Evolutionary conservation across 2,888 invertebrate species (phyloP).

Genomic region (Caenorhabditis japonica): DNA sequence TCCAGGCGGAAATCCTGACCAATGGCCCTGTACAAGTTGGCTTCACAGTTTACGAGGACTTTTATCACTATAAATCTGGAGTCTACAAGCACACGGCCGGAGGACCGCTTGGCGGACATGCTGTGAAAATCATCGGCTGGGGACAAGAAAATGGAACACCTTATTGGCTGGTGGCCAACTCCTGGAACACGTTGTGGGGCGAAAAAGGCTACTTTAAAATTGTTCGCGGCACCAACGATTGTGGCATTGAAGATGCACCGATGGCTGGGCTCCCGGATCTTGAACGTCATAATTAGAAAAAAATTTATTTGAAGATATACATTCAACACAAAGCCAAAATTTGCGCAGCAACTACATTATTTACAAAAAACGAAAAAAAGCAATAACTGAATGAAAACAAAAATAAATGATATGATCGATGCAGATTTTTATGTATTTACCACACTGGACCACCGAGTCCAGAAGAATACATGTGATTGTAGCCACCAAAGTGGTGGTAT

Average conservation of each 20-base stretch:
- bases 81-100: constrained; percentile 79
- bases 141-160: constrained; percentile 83
- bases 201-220: constrained; percentile 80
- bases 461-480: constrained; percentile 60
- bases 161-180: constrained; percentile 92
- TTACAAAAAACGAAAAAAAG: too few species aligned
- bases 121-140: constrained; percentile 89
- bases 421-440: constrained; percentile 32
- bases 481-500: constrained; percentile 68
- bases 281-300: constrained; percentile 20
- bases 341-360: too few species aligned
- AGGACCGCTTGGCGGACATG: constrained; percentile 84
- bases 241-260: constrained; percentile 54
- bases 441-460: constrained; percentile 71
- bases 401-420: too few species aligned
- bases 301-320: neutral
- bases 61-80: constrained; percentile 87
- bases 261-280: constrained; percentile 57
- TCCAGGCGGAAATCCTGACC: constrained; percentile 86
- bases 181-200: constrained; percentile 94
- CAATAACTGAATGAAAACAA: too few species aligned
- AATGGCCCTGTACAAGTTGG: constrained; percentile 89
- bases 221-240: constrained; percentile 53
- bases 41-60: constrained; percentile 89
- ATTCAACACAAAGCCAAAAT: too few species aligned